Percentiles rank a stretch among this genome's conserved stretches.
Evolutionary conservation across 1,140 invertebrate genomes (phyloP).

Genomic region (Acyrthosiphon pisum): DNA sequence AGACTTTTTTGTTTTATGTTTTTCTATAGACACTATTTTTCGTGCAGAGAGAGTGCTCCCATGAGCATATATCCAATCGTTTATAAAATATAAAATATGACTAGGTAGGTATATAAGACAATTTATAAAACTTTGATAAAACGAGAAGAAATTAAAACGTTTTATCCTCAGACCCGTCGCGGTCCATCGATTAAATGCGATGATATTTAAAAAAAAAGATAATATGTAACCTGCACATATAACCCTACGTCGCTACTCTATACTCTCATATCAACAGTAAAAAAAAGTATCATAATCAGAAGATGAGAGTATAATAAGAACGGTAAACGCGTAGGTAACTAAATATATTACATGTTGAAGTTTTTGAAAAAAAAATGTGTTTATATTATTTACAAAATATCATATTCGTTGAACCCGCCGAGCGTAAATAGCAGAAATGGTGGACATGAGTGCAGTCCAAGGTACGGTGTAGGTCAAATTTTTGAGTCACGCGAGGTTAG

Average conservation of each 20-base stretch:
- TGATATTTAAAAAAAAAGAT: not conserved
- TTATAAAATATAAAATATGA: too few relatives aligned
- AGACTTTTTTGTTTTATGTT: not conserved
- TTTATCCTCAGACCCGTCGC: not conserved
- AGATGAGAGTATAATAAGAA: not conserved
- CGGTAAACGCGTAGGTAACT: not conserved
- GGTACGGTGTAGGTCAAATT: not conserved
- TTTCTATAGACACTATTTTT: not conserved
- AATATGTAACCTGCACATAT: too few relatives aligned
- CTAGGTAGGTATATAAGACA: too few relatives aligned
- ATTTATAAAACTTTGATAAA: too few relatives aligned
- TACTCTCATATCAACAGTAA: not conserved
- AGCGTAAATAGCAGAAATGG: not conserved
- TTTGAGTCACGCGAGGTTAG: not conserved
- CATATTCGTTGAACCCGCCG: not conserved
- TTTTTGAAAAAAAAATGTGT: not conserved
- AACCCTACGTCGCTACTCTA: too few relatives aligned
- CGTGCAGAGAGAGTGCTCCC: not conserved
- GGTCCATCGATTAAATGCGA: not conserved
- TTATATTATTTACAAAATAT: conserved; percentile 16
- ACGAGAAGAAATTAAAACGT: not conserved
- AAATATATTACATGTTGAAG: not conserved
- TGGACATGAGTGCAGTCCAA: not conserved
- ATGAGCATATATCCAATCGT: not conserved
- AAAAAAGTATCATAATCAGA: not conserved